A percentile compares a stretch with the other conserved stretches of the same genome.
These are phyloP conservation scores for Empidonax alnorum DNA, from an alignment of 2,113 vertebrate species.

Conservation along the genomic window DNA sequence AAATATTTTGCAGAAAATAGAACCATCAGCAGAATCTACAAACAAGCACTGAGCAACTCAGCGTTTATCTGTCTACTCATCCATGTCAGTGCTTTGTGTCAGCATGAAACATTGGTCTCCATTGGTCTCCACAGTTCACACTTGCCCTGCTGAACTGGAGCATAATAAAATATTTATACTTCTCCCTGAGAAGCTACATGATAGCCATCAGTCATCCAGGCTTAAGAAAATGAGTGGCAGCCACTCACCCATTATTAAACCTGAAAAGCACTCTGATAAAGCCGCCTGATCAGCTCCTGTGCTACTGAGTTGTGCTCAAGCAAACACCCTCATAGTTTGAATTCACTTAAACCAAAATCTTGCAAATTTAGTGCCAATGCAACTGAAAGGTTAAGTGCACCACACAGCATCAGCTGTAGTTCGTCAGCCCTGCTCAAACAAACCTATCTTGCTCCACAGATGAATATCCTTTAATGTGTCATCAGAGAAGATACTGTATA, in stretches of 20 bases:
- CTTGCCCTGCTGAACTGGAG: slow-evolving; percentile 47
- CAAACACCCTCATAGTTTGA: not conserved
- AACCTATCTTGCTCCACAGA: not conserved
- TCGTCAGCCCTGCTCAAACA: not conserved
- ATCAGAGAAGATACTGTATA: not conserved
- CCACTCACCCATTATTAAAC: not conserved
- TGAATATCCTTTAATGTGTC: not conserved
- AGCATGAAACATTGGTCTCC: slow-evolving; percentile 47
- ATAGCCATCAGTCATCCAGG: slow-evolving; percentile 40
- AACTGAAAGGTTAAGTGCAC: not conserved
- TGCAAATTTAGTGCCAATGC: not conserved
- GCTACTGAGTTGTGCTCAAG: not conserved
- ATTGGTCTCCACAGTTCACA: slow-evolving; percentile 37
- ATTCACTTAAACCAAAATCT: not conserved
- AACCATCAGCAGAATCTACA: slow-evolving; percentile 62
- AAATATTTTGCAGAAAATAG: slow-evolving; percentile 54
- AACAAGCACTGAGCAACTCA: slow-evolving; percentile 42
- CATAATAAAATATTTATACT: slow-evolving; percentile 38
- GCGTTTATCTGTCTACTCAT: slow-evolving; percentile 56
- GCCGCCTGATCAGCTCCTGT: not conserved
- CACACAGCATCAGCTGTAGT: not conserved
- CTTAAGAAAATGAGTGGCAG: slow-evolving; percentile 46
- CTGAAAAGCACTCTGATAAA: not conserved
- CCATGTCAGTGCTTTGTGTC: slow-evolving; percentile 53
- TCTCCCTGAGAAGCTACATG: slow-evolving; percentile 20